phyloP scores from a whole-genome alignment of 2,797 vertebrate species.

The Parauchenoglanis punctatus region DNA sequence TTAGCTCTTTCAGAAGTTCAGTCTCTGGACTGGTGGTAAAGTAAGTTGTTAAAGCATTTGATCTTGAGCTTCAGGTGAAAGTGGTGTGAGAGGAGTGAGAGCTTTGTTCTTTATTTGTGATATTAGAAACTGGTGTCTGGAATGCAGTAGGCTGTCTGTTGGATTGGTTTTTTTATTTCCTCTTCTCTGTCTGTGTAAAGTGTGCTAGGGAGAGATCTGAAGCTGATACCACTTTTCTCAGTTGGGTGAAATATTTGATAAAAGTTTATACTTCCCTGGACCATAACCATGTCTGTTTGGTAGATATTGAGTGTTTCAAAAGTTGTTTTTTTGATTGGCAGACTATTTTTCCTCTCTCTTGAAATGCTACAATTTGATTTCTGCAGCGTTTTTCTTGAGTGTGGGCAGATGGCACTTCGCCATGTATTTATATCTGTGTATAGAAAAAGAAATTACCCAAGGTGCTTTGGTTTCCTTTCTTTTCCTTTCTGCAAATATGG shows the following conservation, averaged over 20 bases:
- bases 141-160: background rate
- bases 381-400: background rate
- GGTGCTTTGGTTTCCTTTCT: background rate
- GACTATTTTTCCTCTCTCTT: background rate
- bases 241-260: background rate
- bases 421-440: background rate
- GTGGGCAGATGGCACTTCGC: background rate
- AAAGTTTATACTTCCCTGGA: background rate
- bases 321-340: background rate
- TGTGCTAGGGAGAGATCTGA: background rate
- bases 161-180: background rate
- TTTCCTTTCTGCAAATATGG: background rate
- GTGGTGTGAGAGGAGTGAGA: background rate
- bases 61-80: background rate
- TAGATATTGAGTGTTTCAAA: background rate
- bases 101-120: background rate
- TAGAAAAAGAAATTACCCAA: background rate
- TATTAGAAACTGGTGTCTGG: background rate
- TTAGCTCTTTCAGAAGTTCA: background rate
- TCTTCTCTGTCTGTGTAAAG: background rate
- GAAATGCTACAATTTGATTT: background rate
- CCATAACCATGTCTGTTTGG: background rate
- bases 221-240: background rate
- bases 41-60: background rate
- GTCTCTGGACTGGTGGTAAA: background rate